A percentile compares a stretch with the other conserved stretches of the same genome.
Evolutionary conservation across 2,113 vertebrate species (phyloP).

Genomic region (Cichladusa arquata): DNA sequence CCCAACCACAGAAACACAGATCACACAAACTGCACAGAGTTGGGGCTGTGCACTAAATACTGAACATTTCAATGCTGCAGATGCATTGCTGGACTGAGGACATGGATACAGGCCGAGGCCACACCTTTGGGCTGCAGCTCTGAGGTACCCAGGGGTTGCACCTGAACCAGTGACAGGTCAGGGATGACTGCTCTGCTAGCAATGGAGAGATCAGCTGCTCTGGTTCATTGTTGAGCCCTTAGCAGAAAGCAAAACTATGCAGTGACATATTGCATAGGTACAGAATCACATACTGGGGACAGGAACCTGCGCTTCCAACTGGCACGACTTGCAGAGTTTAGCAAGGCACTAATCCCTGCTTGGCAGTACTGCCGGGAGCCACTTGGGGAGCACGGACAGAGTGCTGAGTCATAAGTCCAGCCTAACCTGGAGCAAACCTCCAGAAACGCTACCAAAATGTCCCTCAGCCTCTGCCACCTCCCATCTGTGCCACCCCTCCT

Average conservation of each 20-base stretch:
- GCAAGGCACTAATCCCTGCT: background rate
- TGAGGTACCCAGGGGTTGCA: background rate
- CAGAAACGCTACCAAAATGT: background rate
- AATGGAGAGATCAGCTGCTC: background rate
- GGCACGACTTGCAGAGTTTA: background rate
- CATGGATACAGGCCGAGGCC: accelerated
- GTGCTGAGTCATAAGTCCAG: constrained; percentile 58
- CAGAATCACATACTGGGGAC: background rate
- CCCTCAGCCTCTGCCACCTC: background rate
- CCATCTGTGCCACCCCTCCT: accelerated
- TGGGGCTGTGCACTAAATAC: background rate
- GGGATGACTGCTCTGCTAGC: background rate
- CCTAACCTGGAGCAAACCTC: constrained; percentile 29
- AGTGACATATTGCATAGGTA: background rate
- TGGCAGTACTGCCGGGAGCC: constrained; percentile 33
- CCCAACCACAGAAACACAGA: accelerated
- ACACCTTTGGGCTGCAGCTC: background rate
- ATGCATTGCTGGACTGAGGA: accelerated
- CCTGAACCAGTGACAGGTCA: background rate
- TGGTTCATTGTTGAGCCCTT: background rate
- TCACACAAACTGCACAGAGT: background rate
- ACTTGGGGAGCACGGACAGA: constrained; percentile 37
- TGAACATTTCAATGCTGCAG: background rate
- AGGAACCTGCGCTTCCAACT: background rate
- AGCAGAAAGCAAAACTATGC: background rate